phyloP scores from a whole-genome alignment of 1,140 invertebrate genomes.

The Stegodyphus dumicola region DNA sequence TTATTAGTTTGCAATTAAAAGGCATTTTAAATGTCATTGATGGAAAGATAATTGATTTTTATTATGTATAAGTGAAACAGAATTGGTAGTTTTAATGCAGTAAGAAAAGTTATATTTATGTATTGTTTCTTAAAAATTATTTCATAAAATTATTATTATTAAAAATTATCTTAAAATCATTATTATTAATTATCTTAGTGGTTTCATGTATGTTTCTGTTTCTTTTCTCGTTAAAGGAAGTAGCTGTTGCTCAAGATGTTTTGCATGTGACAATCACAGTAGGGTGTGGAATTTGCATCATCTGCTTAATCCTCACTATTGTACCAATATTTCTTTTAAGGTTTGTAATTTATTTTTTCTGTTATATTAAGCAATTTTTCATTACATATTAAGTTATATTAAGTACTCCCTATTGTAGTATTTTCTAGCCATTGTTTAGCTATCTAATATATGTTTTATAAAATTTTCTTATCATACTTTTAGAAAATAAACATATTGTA shows the following conservation, averaged over 20 bases:
- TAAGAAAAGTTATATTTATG: slow-evolving; percentile 2
- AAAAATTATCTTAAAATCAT: background rate
- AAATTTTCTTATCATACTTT: too few relatives aligned
- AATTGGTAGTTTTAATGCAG: background rate
- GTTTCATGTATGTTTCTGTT: too few relatives aligned
- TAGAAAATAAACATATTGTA: too few relatives aligned
- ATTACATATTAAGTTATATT: background rate
- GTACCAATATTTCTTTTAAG: slow-evolving; percentile 86
- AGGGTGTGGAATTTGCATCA: slow-evolving; percentile 86
- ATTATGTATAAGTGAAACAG: background rate
- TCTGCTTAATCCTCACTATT: slow-evolving; percentile 85
- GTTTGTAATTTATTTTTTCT: slow-evolving; percentile 65
- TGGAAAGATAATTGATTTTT: too few relatives aligned
- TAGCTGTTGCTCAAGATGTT: slow-evolving; percentile 70
- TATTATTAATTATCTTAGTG: too few relatives aligned
- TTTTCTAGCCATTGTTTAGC: too few relatives aligned
- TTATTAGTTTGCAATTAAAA: too few relatives aligned
- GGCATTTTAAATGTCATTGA: too few relatives aligned
- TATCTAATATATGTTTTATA: too few relatives aligned
- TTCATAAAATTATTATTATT: background rate
- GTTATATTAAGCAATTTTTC: background rate
- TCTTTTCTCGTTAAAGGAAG: slow-evolving; percentile 11
- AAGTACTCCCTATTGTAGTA: background rate
- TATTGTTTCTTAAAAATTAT: background rate
- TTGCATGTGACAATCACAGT: slow-evolving; percentile 85